A percentile compares a stretch with the other conserved stretches of the same genome.
Evolutionary conservation across 2,888 invertebrate species (phyloP).

Genomic region (Ellobium chinense): DNA sequence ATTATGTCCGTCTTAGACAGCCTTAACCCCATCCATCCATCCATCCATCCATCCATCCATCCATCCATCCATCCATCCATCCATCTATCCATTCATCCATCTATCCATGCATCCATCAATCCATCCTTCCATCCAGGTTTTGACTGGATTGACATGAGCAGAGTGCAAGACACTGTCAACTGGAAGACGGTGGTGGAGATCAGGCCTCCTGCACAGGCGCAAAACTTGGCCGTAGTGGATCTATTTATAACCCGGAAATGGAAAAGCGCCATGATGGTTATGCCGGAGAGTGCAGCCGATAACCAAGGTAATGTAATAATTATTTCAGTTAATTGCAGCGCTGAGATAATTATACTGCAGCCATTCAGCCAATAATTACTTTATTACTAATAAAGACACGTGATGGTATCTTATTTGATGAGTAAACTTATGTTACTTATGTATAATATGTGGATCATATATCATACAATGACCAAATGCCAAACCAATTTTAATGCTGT

Average conservation of each 20-base stretch:
- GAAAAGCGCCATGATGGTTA: slow-evolving; percentile 67
- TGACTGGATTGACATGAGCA: slow-evolving; percentile 69
- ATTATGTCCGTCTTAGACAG: neutral
- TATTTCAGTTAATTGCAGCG: too few species aligned
- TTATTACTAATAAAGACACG: too few species aligned
- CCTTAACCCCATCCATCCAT: neutral
- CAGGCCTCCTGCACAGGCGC: slow-evolving; percentile 65
- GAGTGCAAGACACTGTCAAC: slow-evolving; percentile 63
- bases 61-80: too few species aligned
- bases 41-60: too few species aligned
- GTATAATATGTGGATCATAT: too few species aligned
- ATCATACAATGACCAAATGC: too few species aligned
- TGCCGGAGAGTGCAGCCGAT: slow-evolving; percentile 66
- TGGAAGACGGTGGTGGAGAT: slow-evolving; percentile 70
- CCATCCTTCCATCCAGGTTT: slow-evolving; percentile 54
- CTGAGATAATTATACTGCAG: too few species aligned
- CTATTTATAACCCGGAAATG: slow-evolving; percentile 59
- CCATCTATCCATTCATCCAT: too few species aligned
- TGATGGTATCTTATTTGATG: too few species aligned
- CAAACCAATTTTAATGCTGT: too few species aligned
- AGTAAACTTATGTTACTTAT: too few species aligned
- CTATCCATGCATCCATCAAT: neutral
- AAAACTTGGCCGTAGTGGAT: slow-evolving; percentile 70
- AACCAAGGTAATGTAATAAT: slow-evolving; percentile 61
- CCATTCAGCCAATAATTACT: too few species aligned